phyloP scores from a whole-genome alignment of 2,797 vertebrate genomes.

The Urosaurus nigricauda region DNA sequence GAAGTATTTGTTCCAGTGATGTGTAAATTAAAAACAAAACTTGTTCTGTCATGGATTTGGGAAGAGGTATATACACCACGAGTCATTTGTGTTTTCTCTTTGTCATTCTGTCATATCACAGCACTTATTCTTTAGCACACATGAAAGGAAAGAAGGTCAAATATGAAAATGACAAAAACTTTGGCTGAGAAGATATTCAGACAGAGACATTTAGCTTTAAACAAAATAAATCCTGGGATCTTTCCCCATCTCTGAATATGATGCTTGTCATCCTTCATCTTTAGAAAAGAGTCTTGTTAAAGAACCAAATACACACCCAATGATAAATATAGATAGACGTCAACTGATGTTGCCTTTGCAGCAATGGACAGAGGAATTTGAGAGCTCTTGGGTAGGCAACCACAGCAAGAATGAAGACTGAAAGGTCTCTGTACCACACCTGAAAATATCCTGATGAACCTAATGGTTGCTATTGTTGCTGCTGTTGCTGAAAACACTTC shows the following conservation, averaged over 20 bases:
- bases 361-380: no score
- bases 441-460: no score
- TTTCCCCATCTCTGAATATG: background rate
- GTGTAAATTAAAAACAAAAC: conserved; percentile 17
- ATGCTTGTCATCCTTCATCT: background rate
- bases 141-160: background rate
- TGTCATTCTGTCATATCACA: background rate
- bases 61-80: background rate
- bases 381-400: no score
- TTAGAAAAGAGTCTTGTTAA: background rate
- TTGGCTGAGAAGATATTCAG: background rate
- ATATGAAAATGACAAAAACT: background rate
- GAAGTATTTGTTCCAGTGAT: conserved; percentile 5
- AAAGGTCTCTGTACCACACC: no score
- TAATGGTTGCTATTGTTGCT: no score
- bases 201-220: background rate
- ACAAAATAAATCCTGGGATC: background rate
- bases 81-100: background rate
- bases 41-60: background rate
- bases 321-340: background rate
- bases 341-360: no score
- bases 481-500: no score
- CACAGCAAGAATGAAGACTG: no score
- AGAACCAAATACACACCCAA: background rate
- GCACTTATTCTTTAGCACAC: conserved; percentile 16